Percentiles rank a stretch among this genome's conserved stretches.
These are phyloP conservation scores for Cyrtonyx montezumae DNA, from an alignment of 2,113 vertebrate genomes.

Conservation along the genomic window DNA sequence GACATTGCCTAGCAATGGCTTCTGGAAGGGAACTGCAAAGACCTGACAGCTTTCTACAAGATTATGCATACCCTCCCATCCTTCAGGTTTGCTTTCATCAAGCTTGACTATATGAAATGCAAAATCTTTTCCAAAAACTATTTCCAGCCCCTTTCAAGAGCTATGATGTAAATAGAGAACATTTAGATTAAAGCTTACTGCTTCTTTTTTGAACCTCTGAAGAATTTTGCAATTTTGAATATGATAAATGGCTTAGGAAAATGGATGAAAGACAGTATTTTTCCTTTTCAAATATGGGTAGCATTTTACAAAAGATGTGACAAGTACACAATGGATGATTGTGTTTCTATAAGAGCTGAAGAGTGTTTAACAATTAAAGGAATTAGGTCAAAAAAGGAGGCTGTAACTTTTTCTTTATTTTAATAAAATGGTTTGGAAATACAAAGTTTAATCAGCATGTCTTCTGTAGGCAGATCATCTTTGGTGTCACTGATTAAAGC, in stretches of 20 bases:
- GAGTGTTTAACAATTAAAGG: background rate
- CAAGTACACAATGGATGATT: constrained; percentile 12
- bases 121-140: background rate
- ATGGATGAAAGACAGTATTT: background rate
- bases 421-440: background rate
- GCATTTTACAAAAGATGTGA: background rate
- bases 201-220: constrained; percentile 17
- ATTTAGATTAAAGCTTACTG: constrained; percentile 21
- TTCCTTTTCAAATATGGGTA: background rate
- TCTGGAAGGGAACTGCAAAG: background rate
- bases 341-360: constrained; percentile 21
- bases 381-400: constrained; percentile 21
- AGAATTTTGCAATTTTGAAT: constrained; percentile 10
- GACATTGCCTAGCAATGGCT: background rate
- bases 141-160: constrained; percentile 22
- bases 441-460: background rate
- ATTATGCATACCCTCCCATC: background rate
- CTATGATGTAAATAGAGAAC: constrained; percentile 17
- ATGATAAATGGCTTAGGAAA: constrained; percentile 20
- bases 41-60: background rate
- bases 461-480: background rate
- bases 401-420: background rate
- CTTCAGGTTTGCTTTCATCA: constrained; percentile 5
- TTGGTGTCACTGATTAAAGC: background rate
- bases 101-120: background rate